Conservation (phyloP, 2,888 invertebrate genomes). For the Sepiola atlantica region DNA sequence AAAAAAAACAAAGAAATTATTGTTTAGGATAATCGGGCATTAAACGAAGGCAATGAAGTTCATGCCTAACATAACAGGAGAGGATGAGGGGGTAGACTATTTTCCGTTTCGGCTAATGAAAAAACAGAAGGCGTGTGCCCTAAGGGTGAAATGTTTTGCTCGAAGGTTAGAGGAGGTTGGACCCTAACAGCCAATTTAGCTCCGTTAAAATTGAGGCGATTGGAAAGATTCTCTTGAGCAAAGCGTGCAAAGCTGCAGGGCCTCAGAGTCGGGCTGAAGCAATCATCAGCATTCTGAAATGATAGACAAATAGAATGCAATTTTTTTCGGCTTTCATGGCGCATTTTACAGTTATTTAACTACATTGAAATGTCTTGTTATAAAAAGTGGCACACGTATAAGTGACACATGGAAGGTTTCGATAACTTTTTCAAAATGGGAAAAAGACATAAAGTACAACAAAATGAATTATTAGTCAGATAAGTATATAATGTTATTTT, state of each 20-base stretch:
- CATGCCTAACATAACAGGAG: neutral
- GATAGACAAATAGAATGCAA: neutral
- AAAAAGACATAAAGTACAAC: too few species aligned
- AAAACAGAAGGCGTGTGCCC: neutral
- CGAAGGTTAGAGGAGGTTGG: neutral
- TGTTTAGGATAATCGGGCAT: too few species aligned
- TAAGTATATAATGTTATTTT: too few species aligned
- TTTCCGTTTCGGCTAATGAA: neutral
- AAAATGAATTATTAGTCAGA: too few species aligned
- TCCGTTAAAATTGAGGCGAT: neutral
- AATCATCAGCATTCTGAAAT: neutral
- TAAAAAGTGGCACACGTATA: neutral
- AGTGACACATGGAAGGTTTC: neutral
- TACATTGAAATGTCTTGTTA: neutral
- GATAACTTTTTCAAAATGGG: too few species aligned
- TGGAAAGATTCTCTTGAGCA: neutral
- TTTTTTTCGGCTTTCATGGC: neutral
- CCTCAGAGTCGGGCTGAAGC: neutral
- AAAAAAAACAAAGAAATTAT: too few species aligned
- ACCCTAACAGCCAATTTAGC: neutral
- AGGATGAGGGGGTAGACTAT: neutral
- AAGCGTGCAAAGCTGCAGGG: neutral
- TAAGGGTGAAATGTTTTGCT: neutral
- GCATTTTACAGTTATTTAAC: neutral
- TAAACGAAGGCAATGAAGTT: neutral